Percentiles rank a stretch among this genome's conserved stretches.
Conservation (phyloP, 2,888 invertebrate genomes). For the Cabera pusaria region DNA sequence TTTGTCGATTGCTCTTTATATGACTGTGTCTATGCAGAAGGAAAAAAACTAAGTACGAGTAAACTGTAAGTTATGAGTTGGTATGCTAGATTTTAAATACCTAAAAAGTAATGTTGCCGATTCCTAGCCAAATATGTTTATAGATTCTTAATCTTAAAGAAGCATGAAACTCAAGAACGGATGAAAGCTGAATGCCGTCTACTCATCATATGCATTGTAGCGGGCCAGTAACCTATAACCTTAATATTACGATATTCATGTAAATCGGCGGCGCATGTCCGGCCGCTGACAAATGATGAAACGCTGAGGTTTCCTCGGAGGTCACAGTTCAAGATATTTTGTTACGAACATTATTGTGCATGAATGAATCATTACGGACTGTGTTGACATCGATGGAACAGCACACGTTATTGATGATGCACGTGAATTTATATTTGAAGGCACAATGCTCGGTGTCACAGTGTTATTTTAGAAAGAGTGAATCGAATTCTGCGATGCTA, state of each 20-base stretch:
- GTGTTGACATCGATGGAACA: constrained; percentile 30
- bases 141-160: too few relatives aligned
- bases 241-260: constrained; percentile 44
- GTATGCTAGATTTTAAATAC: too few relatives aligned
- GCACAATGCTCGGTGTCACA: constrained; percentile 16
- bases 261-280: constrained; percentile 48
- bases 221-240: constrained; percentile 43
- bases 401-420: constrained; percentile 33
- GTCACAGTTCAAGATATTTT: constrained; percentile 50
- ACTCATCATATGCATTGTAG: constrained; percentile 18
- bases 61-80: too few relatives aligned
- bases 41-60: too few relatives aligned
- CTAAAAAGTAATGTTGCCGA: too few relatives aligned
- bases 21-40: too few relatives aligned
- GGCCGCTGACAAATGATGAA: constrained; percentile 59
- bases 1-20: too few relatives aligned
- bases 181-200: constrained; percentile 5
- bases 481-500: too few relatives aligned
- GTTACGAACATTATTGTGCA: constrained; percentile 33
- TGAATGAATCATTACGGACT: constrained; percentile 37
- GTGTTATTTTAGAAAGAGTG: constrained; percentile 10
- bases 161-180: neutral
- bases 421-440: constrained; percentile 14
- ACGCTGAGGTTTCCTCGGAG: constrained; percentile 41
- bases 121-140: too few relatives aligned